Conservation (phyloP, 2,888 invertebrate genomes). For the Eupeodes latifasciatus region DNA sequence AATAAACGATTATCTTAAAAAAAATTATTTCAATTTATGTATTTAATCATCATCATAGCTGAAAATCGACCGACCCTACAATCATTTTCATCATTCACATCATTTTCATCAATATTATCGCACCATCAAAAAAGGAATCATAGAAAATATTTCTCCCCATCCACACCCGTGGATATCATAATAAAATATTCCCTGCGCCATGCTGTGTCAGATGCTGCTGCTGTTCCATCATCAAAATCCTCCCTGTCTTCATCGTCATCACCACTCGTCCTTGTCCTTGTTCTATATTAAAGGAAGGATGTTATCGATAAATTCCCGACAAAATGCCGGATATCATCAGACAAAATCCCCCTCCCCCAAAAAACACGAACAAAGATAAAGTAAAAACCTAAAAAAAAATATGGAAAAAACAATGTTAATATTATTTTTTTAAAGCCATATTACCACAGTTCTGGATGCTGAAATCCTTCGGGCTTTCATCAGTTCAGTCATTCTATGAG, state of each 20-base stretch:
- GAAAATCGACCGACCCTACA: constrained; percentile 25
- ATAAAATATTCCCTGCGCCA: constrained; percentile 34
- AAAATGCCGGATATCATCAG: constrained; percentile 70
- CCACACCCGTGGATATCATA: background rate
- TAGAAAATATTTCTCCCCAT: constrained; percentile 2
- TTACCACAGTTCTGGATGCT: constrained; percentile 56
- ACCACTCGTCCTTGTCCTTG: background rate
- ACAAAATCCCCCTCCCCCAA: constrained; percentile 39
- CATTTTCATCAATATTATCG: constrained; percentile 29
- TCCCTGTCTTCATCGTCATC: background rate
- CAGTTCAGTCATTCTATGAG: constrained; percentile 46
- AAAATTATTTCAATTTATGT: constrained; percentile 58
- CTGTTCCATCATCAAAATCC: constrained; percentile 23
- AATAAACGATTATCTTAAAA: constrained; percentile 25
- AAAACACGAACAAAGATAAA: background rate
- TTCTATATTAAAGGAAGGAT: constrained; percentile 50
- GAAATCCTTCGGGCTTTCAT: constrained; percentile 27
- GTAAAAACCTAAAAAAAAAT: background rate
- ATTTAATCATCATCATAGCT: constrained; percentile 28
- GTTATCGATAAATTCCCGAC: constrained; percentile 65
- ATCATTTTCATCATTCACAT: constrained; percentile 20
- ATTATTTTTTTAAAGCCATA: constrained; percentile 52
- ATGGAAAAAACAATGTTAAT: constrained; percentile 64
- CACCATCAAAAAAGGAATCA: constrained; percentile 24
- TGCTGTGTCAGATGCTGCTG: constrained; percentile 3